Percentiles rank a stretch among this genome's conserved stretches.
These are phyloP conservation scores for Teleiodes luculella DNA, from an alignment of 2,888 invertebrate species.

Conservation along the genomic window DNA sequence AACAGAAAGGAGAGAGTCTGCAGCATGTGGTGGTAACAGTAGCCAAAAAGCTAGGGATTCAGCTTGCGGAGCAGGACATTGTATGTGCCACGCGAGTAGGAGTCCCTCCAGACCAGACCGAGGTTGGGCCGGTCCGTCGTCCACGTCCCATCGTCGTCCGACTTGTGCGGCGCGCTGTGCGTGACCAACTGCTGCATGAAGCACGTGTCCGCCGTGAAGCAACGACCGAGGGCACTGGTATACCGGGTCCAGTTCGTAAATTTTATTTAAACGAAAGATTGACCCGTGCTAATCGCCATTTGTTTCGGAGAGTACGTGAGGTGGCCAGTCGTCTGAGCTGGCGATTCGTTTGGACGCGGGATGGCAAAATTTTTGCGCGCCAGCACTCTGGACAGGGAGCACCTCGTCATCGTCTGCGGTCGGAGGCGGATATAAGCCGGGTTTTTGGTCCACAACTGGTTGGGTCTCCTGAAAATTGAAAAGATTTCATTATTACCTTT, in stretches of 20 bases:
- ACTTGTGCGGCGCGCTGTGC: not conserved
- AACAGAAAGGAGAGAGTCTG: not conserved
- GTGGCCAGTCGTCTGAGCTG: constrained; percentile 17
- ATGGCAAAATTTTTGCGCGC: constrained; percentile 20
- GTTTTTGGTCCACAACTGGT: not conserved
- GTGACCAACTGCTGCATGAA: not conserved
- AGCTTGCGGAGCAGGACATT: too few relatives aligned
- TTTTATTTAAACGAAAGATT: constrained; percentile 22
- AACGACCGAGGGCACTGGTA: constrained; percentile 1
- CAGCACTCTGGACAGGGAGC: too few relatives aligned
- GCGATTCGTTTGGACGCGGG: constrained; percentile 22
- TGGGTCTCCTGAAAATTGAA: too few relatives aligned
- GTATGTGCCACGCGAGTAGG: not conserved
- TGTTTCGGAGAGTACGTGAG: too few relatives aligned
- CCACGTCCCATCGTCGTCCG: constrained; percentile 5
- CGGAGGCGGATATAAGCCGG: constrained; percentile 2
- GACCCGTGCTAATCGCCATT: too few relatives aligned
- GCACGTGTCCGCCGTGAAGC: constrained; percentile 21
- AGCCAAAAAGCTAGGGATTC: not conserved
- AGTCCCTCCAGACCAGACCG: not conserved
- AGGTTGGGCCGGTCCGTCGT: not conserved
- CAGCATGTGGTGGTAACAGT: not conserved
- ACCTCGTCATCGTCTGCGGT: constrained; percentile 4
- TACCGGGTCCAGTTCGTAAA: not conserved
- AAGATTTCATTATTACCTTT: too few relatives aligned